phyloP scores from a whole-genome alignment of 2,113 vertebrate species.

The Spheniscus mendiculus region DNA sequence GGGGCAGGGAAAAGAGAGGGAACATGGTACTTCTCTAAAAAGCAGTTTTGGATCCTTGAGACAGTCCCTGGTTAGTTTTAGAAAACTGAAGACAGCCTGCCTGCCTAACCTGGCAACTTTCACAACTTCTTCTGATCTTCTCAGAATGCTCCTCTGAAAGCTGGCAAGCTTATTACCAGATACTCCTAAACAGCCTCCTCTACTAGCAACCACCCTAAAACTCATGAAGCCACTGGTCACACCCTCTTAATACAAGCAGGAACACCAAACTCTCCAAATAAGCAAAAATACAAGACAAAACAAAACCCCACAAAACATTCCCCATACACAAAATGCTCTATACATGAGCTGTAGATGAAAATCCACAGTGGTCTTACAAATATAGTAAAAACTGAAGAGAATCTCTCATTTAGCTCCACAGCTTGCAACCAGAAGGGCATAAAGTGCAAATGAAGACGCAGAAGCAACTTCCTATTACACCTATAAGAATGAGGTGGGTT shows the following conservation, averaged over 20 bases:
- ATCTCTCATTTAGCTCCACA: not conserved
- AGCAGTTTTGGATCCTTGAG: not conserved
- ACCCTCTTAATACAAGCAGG: not conserved
- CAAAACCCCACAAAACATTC: not conserved
- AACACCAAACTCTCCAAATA: not conserved
- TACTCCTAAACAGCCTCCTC: not conserved
- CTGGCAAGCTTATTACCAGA: not conserved
- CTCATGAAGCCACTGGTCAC: not conserved
- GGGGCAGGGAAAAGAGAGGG: accelerated
- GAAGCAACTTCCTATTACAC: not conserved
- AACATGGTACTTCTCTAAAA: not conserved
- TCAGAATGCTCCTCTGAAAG: not conserved
- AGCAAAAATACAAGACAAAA: not conserved
- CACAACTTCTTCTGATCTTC: not conserved
- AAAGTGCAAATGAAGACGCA: not conserved
- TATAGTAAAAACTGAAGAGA: not conserved
- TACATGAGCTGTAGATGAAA: not conserved
- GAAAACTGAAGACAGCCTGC: not conserved
- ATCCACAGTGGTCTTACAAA: not conserved
- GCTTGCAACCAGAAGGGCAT: not conserved
- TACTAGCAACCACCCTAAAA: not conserved
- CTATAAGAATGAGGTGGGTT: accelerated
- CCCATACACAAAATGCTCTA: not conserved
- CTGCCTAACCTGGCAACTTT: not conserved
- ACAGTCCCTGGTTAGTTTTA: not conserved